These are phyloP conservation scores for Taphrorychus bicolor DNA, from an alignment of 2,888 invertebrate species.

Conservation along the genomic window DNA sequence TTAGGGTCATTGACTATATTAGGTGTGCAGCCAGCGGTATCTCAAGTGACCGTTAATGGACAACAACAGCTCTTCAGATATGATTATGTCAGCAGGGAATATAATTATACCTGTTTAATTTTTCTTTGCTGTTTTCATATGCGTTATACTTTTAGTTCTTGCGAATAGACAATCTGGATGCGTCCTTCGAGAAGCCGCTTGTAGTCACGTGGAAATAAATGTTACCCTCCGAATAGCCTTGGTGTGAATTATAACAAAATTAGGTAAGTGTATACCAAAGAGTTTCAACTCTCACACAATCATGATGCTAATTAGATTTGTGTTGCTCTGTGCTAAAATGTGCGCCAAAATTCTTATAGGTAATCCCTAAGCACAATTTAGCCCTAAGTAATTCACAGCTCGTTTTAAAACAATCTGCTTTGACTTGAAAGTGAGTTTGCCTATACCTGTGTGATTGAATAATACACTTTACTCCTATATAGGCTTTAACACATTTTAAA, in stretches of 20 bases:
- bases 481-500: too few species aligned
- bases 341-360: not conserved
- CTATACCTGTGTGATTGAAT: too few species aligned
- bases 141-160: not conserved
- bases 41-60: slow-evolving; percentile 54
- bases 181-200: slow-evolving; percentile 51
- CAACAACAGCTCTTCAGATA: slow-evolving; percentile 52
- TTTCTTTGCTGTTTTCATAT: too few species aligned
- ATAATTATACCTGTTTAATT: not conserved
- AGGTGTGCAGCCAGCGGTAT: slow-evolving; percentile 52
- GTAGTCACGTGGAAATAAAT: slow-evolving; percentile 53
- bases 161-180: slow-evolving; percentile 53
- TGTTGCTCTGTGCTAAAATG: not conserved
- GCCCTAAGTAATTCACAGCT: too few species aligned
- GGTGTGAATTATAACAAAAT: not conserved
- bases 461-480: too few species aligned
- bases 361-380: not conserved
- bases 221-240: slow-evolving; percentile 5
- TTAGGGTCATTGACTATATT: slow-evolving; percentile 54
- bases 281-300: not conserved
- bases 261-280: slow-evolving; percentile 1
- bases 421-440: too few species aligned
- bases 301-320: not conserved
- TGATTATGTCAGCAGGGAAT: slow-evolving; percentile 56
- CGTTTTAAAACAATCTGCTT: not conserved